Percentiles rank a stretch among this genome's conserved stretches.
Evolutionary conservation across 2,113 vertebrate species (phyloP).

Genomic region (Osmerus mordax): DNA sequence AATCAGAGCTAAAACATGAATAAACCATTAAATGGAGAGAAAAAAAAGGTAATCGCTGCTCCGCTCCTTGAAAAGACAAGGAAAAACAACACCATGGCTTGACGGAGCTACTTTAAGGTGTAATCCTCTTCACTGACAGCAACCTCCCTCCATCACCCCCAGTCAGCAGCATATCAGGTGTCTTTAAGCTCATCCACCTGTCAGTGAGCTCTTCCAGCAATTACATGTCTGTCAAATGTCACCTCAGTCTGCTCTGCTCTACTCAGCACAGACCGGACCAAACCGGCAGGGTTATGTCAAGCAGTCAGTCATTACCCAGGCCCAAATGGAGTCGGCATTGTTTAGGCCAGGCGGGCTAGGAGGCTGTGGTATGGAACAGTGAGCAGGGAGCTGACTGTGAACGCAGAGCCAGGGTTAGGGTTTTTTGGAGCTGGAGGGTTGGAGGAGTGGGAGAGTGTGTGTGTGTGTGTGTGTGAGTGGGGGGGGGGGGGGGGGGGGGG

Average conservation of each 20-base stretch:
- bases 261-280: conserved; percentile 45
- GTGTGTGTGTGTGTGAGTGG: neutral
- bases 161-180: conserved; percentile 65
- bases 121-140: conserved; percentile 58
- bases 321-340: conserved; percentile 71
- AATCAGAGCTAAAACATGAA: conserved; percentile 38
- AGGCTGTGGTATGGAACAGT: conserved; percentile 60
- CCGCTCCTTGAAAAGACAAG: conserved; percentile 22
- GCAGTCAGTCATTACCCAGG: conserved; percentile 72
- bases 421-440: conserved; percentile 26
- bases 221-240: conserved; percentile 80
- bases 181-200: conserved; percentile 73
- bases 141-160: conserved; percentile 8
- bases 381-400: conserved; percentile 63
- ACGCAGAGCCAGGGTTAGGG: conserved; percentile 50
- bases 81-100: conserved; percentile 27
- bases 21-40: conserved; percentile 19
- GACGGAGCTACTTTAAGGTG: conserved; percentile 53
- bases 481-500: neutral
- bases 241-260: conserved; percentile 61
- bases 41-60: conserved; percentile 25
- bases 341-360: conserved; percentile 65
- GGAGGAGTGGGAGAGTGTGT: conserved; percentile 1
- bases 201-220: conserved; percentile 71
- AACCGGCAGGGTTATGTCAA: conserved; percentile 69